Conservation (phyloP, 2,888 invertebrate species). For the Halictus quadricinctus region DNA sequence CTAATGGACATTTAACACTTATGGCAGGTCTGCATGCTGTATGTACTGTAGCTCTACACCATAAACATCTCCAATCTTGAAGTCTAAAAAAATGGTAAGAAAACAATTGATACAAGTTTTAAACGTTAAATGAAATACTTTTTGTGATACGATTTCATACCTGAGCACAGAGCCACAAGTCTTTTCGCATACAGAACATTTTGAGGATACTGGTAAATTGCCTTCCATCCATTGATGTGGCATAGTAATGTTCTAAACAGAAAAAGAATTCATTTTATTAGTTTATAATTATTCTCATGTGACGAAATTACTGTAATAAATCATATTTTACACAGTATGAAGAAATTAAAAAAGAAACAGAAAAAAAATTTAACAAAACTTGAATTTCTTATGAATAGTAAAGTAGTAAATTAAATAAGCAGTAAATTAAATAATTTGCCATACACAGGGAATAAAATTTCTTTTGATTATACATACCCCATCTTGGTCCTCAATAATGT, state of each 20-base stretch:
- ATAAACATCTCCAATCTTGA: conserved; percentile 98
- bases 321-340: no score
- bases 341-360: no score
- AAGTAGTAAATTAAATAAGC: no score
- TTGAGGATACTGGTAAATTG: conserved; percentile 96
- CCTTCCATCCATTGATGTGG: conserved; percentile 99
- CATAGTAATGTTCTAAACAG: conserved; percentile 91
- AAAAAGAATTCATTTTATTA: conserved; percentile 21
- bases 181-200: conserved; percentile 96
- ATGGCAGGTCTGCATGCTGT: conserved; percentile 93
- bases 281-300: background rate
- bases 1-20: conserved; percentile 92
- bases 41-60: conserved; percentile 97
- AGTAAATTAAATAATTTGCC: background rate
- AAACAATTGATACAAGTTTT: conserved; percentile 11
- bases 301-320: no score
- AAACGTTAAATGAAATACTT: background rate
- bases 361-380: no score
- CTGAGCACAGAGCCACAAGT: conserved; percentile 97
- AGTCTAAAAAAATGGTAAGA: conserved; percentile 84
- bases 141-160: conserved; percentile 79
- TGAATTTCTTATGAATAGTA: no score
- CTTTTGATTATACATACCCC: conserved; percentile 86
- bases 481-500: conserved; percentile 95
- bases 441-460: background rate